Base-by-base conservation (phyloP, 2,888 invertebrate genomes). In the Xylota segnis region DNA sequence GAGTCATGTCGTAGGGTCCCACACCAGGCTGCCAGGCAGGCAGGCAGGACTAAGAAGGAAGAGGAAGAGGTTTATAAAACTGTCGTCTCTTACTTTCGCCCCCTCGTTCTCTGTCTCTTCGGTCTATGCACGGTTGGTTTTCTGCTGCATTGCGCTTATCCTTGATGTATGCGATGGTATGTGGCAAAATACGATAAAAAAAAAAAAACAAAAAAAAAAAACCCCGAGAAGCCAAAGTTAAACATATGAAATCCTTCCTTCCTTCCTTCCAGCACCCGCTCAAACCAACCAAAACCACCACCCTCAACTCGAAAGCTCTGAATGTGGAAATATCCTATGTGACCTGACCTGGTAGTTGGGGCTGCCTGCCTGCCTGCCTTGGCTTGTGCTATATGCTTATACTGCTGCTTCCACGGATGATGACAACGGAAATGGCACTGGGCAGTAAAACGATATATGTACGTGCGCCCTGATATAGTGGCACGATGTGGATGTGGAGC, bases 81-180 rank as follows among this genome's bases (percentile, higher is more conserved):
- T 81, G 59, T 65, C 58, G 43, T 71, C 75, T 54, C 59, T 34
- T 71, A 5, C 34, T 23, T 16, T n/a, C 65, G 4, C 34, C 40
- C 43, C 43, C 47, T 14, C 37, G 6, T 34, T 50, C 45, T 71
- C 87, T 79, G n/a, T 5, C 59, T 6, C 52, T 61, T 3, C 32
- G 71, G 82, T 87, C 88, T 87, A 65, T 88, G 87, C 91, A 90
- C 91, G 90, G 90, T 91, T 92, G 91, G 90, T 91, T 91, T 43
- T 92, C 91, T 92, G 92, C 92, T 92, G 92, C 92, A 92, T 89
- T 92, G 92, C 92, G 92, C 92, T 92, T 92, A 91, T 92, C 92
- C 92, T 91, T 91, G 91, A 91, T 91, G 90, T 92, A 91, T 92
- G 91, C 91, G 91, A 91, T 92, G 90, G 91, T 91, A 87, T 87